phyloP scores from a whole-genome alignment of 2,888 invertebrate genomes.

The Drepana falcataria region DNA sequence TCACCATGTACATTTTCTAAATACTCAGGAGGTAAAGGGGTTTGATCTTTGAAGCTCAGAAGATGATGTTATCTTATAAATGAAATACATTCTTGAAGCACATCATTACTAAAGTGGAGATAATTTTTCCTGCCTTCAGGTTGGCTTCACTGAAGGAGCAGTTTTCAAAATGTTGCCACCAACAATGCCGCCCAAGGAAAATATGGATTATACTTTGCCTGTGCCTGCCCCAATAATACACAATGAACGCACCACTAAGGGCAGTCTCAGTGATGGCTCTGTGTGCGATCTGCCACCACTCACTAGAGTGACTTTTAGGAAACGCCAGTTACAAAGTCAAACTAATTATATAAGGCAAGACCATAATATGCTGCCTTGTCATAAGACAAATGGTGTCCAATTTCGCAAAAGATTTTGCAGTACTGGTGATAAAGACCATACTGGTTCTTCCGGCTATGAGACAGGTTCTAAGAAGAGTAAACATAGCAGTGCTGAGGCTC shows the following conservation, averaged over 20 bases:
- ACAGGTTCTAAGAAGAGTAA: conserved; percentile 49
- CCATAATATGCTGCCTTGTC: conserved; percentile 26
- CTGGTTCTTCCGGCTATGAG: conserved; percentile 59
- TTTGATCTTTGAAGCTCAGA: conserved; percentile 58
- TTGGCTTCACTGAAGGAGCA: conserved; percentile 78
- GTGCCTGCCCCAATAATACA: conserved; percentile 41
- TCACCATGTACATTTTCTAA: conserved; percentile 31
- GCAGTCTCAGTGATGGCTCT: conserved; percentile 67
- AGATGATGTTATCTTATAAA: conserved; percentile 62
- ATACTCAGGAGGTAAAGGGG: conserved; percentile 63
- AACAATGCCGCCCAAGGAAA: conserved; percentile 63
- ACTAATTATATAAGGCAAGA: conserved; percentile 36
- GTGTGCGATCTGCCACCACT: conserved; percentile 51
- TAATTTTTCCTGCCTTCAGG: conserved; percentile 79
- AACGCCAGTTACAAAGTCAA: conserved; percentile 40
- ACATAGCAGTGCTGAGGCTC: conserved; percentile 35
- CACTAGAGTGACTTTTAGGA: conserved; percentile 42
- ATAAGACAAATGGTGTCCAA: conserved; percentile 36
- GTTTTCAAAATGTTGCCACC: conserved; percentile 71
- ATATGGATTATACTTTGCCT: conserved; percentile 21
- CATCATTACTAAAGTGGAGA: conserved; percentile 77
- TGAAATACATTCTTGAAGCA: conserved; percentile 65
- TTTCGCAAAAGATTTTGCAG: conserved; percentile 50
- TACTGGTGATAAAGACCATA: conserved; percentile 52
- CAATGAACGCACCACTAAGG: conserved; percentile 40